Percentiles rank a stretch among this genome's conserved stretches.
Evolutionary conservation across 2,888 invertebrate species (phyloP).

Genomic region (Microchrysa polita): DNA sequence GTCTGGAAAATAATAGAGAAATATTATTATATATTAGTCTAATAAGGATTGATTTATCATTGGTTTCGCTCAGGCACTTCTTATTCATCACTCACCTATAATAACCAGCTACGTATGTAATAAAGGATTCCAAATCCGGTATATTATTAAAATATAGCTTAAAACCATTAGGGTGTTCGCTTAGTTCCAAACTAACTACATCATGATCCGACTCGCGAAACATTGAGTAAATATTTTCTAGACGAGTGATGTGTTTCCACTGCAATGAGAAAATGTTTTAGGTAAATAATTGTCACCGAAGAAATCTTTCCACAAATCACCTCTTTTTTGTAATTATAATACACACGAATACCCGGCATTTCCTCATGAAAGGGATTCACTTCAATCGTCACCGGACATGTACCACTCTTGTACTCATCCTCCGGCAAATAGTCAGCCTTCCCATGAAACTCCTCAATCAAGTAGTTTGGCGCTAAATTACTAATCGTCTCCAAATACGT

Average conservation of each 20-base stretch:
- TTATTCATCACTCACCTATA: conserved; percentile 72
- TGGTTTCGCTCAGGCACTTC: too few species aligned
- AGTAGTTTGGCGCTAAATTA: conserved; percentile 82
- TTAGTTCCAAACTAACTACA: conserved; percentile 75
- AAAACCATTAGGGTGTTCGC: conserved; percentile 65
- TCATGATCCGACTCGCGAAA: conserved; percentile 75
- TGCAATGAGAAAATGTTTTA: conserved; percentile 60
- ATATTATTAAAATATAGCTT: conserved; percentile 58
- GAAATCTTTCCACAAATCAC: conserved; percentile 58
- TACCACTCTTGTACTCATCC: conserved; percentile 75
- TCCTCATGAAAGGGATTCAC: conserved; percentile 73
- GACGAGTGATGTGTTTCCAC: conserved; percentile 80
- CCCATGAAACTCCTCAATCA: conserved; percentile 75
- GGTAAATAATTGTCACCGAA: background rate
- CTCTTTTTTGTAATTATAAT: conserved; percentile 71
- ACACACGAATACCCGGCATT: conserved; percentile 75
- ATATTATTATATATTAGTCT: too few species aligned
- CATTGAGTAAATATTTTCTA: conserved; percentile 86
- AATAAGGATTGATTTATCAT: too few species aligned
- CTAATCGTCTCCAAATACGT: conserved; percentile 83
- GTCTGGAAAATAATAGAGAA: conserved; percentile 62
- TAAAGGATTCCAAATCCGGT: conserved; percentile 75
- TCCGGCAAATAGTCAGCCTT: conserved; percentile 67
- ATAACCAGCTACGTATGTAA: conserved; percentile 85
- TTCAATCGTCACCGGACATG: conserved; percentile 72